Evolutionary conservation across 2,797 vertebrate species (phyloP).

Genomic region (Spinus pinus): DNA sequence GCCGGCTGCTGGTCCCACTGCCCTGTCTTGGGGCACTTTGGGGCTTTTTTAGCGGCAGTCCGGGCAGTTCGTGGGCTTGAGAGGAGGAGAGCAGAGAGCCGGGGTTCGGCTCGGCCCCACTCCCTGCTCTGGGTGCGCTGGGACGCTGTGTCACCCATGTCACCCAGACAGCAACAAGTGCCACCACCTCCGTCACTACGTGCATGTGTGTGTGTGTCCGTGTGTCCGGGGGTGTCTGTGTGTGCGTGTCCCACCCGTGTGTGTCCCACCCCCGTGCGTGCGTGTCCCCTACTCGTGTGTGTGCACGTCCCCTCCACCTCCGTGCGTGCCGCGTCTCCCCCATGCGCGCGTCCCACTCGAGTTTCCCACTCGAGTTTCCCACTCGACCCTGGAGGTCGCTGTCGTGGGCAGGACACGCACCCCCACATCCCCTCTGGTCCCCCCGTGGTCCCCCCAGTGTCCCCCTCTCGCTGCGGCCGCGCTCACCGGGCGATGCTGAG

Average conservation of each 20-base stretch:
- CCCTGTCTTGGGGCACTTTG: fast-evolving
- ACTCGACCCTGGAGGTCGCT: neutral
- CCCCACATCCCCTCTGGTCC: neutral
- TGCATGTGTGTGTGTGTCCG: too few relatives aligned
- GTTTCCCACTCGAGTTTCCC: neutral
- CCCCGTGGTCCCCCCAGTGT: fast-evolving
- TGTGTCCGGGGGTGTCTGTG: too few relatives aligned
- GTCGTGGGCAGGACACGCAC: neutral
- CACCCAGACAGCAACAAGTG: neutral
- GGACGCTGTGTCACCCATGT: fast-evolving
- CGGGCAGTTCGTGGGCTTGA: fast-evolving
- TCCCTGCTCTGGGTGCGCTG: neutral
- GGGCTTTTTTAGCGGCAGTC: fast-evolving
- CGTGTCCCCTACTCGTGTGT: neutral
- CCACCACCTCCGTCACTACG: neutral
- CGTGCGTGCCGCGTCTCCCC: neutral
- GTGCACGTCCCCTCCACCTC: neutral
- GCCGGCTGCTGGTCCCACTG: neutral
- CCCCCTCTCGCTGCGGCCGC: neutral
- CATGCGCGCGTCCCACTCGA: neutral
- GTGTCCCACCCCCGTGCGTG: neutral
- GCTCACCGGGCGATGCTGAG: neutral
- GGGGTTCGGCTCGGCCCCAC: fast-evolving
- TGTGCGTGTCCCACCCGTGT: too few relatives aligned
- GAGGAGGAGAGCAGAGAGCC: fast-evolving